Base-by-base conservation (phyloP, 2,888 invertebrate species). In the Bellardia pandia region DNA sequence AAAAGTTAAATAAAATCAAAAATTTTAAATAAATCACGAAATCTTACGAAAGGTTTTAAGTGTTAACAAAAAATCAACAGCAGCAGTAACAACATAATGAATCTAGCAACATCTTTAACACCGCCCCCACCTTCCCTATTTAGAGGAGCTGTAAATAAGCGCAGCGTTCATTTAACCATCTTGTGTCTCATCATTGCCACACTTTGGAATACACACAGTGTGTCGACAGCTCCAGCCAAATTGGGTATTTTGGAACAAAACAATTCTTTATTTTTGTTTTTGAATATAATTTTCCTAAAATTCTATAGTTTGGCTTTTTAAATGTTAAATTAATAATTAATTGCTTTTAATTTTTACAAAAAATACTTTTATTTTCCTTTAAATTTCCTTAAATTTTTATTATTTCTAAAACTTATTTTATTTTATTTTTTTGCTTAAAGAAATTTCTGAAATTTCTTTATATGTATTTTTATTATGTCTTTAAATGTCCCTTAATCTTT, bases 191-290 rank as follows among this genome's bases (percentile, higher is more conserved):
- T 85, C 45, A 69, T 84, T 69, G 76, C 75, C 56, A n/a, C 69
- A 69, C 72, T 87, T 51, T 87, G 87, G 85, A 78, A 85, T 87
- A 87, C 81, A 64, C 77, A 77, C 77, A 69, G 81, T 76, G 90
- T 88, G 30, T 69, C 81, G 66, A 88, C 89, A 81, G 89, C 89
- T n/a, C 90, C 90, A 60, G 89, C 89, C 68, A 88, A 88, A 80
- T 81, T 89, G 85, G 90, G 90, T 90, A 90, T 74, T 81, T 81
- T 48, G 6, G 11, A 11, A 58, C 30, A 53, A 23, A 23, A 23
- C 23, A 23, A 23, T 23, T 23, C 23, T 23, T 23, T 23, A 23
- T 23, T 23, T 23, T 23, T 23, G 23, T 23, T 23, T 23, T 23
- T 23, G 23, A 23, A 23, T 23, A 23, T 23, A 33, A 11, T 81